A percentile compares a stretch with the other conserved stretches of the same genome.
Evolutionary conservation across 2,113 vertebrate genomes (phyloP).

Genomic region (Oncorhynchus masou): DNA sequence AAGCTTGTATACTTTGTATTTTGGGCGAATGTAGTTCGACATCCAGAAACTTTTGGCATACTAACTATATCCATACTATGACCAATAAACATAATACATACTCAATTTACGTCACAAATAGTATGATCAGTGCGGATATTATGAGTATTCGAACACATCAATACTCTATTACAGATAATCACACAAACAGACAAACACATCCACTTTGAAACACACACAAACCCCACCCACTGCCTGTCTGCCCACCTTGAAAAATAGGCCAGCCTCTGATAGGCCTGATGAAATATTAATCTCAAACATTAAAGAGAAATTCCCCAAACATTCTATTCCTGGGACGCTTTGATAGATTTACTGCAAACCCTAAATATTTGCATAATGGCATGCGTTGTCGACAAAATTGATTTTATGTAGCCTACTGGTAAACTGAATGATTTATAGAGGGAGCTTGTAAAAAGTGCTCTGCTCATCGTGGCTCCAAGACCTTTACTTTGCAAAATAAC

Average conservation of each 20-base stretch:
- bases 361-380: constrained; percentile 71
- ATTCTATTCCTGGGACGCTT: constrained; percentile 64
- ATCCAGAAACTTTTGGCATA: no score
- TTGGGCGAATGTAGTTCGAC: no score
- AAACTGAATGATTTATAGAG: constrained; percentile 66
- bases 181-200: constrained; percentile 15
- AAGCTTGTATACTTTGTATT: no score
- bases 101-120: no score
- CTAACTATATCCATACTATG: no score
- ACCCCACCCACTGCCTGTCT: neutral
- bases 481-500: constrained; percentile 36
- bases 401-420: constrained; percentile 55
- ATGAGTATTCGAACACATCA: no score
- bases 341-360: constrained; percentile 66
- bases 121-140: no score
- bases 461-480: constrained; percentile 50
- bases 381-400: constrained; percentile 63
- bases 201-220: constrained; percentile 19
- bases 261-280: constrained; percentile 62
- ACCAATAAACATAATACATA: no score
- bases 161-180: constrained; percentile 1
- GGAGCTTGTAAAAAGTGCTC: constrained; percentile 46
- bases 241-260: constrained; percentile 54
- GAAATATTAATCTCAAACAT: constrained; percentile 71
- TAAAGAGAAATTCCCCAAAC: constrained; percentile 67